Evolutionary conservation across 2,888 invertebrate genomes (phyloP).

Genomic region (Biston betularia): DNA sequence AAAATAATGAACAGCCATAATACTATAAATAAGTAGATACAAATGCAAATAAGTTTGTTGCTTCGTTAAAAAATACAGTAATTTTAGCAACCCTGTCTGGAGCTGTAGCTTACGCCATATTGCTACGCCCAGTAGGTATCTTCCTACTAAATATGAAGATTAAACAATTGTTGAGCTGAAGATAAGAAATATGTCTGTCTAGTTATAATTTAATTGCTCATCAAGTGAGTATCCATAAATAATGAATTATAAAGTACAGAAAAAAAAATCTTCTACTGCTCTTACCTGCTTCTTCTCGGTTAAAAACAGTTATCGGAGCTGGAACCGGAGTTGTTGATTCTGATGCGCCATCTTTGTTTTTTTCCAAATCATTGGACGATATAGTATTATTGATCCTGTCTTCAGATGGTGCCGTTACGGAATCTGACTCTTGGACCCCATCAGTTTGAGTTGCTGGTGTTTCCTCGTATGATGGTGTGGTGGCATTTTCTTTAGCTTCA

Average conservation of each 20-base stretch:
- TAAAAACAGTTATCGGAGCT: neutral
- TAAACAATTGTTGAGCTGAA: too few species aligned
- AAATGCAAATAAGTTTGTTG: too few species aligned
- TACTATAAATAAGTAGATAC: too few species aligned
- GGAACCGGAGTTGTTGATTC: neutral
- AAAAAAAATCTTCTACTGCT: neutral
- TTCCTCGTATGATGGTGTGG: conserved; percentile 1
- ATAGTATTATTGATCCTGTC: neutral
- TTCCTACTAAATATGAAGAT: too few species aligned
- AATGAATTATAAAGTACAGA: neutral
- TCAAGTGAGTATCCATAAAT: neutral
- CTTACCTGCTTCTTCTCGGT: conserved; percentile 20
- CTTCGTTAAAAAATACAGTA: too few species aligned
- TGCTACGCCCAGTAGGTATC: too few species aligned
- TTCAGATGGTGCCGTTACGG: neutral
- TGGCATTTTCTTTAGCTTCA: conserved; percentile 4
- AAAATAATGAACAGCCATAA: neutral
- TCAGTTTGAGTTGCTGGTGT: neutral
- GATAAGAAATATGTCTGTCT: too few species aligned
- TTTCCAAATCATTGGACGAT: neutral
- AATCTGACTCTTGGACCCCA: neutral
- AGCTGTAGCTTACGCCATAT: too few species aligned
- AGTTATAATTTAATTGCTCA: too few species aligned
- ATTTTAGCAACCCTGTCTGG: too few species aligned
- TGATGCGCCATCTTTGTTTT: neutral